Percentiles rank a stretch among this genome's conserved stretches.
These are phyloP conservation scores for Hestina assimilis DNA, from an alignment of 1,140 invertebrate genomes.

Conservation along the genomic window DNA sequence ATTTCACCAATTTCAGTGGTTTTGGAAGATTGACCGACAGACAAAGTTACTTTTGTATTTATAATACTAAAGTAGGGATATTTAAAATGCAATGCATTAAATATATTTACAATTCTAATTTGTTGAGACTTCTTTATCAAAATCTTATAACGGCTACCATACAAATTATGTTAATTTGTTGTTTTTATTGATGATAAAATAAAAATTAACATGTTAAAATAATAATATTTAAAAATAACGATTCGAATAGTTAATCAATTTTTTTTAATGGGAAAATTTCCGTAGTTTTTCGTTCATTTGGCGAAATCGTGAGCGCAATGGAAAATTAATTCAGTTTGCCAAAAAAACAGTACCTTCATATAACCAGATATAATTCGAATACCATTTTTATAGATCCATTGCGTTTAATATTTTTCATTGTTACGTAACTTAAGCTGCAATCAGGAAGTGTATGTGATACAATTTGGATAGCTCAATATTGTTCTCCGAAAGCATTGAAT, in stretches of 20 bases:
- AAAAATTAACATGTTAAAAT: too few relatives aligned
- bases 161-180: too few relatives aligned
- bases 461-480: neutral
- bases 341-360: slow-evolving; percentile 52
- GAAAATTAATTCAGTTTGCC: slow-evolving; percentile 67
- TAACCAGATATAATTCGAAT: neutral
- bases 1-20: too few relatives aligned
- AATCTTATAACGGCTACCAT: too few relatives aligned
- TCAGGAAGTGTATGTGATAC: neutral
- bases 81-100: too few relatives aligned
- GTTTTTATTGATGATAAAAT: too few relatives aligned
- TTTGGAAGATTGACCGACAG: too few relatives aligned
- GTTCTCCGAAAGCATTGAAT: neutral
- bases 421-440: neutral
- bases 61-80: too few relatives aligned
- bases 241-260: slow-evolving; percentile 1
- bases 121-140: too few relatives aligned
- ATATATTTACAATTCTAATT: too few relatives aligned
- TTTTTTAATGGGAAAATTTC: slow-evolving; percentile 18
- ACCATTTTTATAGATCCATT: neutral
- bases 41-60: too few relatives aligned
- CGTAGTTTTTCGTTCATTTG: slow-evolving; percentile 54
- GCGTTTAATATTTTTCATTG: neutral
- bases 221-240: too few relatives aligned
- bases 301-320: slow-evolving; percentile 62